Evolutionary conservation across 2,113 vertebrate species (phyloP).

Genomic region (Hydrolagus affinis): DNA sequence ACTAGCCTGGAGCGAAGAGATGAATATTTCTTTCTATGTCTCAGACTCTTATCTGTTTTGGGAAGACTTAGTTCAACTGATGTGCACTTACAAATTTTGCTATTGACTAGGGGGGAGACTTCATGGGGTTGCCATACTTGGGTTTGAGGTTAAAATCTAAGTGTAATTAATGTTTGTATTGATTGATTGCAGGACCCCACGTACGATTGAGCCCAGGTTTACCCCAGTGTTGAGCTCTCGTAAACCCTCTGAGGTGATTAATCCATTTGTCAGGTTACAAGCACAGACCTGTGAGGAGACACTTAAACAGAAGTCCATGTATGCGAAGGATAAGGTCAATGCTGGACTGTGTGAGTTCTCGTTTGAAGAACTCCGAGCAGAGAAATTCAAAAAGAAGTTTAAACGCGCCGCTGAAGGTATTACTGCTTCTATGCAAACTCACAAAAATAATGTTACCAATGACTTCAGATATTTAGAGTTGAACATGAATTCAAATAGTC

Average conservation of each 20-base stretch:
- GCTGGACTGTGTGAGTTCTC: slow-evolving; percentile 82
- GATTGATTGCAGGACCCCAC: slow-evolving; percentile 72
- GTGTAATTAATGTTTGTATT: neutral
- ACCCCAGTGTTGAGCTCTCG: slow-evolving; percentile 71
- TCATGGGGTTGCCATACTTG: neutral
- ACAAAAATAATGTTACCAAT: no score
- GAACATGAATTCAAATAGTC: no score
- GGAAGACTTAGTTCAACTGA: no score
- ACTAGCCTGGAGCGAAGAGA: no score
- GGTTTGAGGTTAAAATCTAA: neutral
- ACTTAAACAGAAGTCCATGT: slow-evolving; percentile 72
- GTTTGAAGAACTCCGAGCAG: slow-evolving; percentile 86
- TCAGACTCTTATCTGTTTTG: no score
- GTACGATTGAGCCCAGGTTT: slow-evolving; percentile 83
- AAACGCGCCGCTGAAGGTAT: neutral
- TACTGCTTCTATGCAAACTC: neutral
- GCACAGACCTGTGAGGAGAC: slow-evolving; percentile 59
- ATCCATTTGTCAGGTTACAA: slow-evolving; percentile 74
- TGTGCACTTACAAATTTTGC: neutral
- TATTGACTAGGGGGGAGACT: neutral
- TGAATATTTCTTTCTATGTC: no score
- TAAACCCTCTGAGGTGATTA: slow-evolving; percentile 69
- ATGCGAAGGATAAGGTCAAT: slow-evolving; percentile 83
- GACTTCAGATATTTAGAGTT: no score
- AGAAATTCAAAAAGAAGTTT: slow-evolving; percentile 70